Base-by-base conservation (phyloP, 2,888 invertebrate genomes). In the Hymenopus coronatus region DNA sequence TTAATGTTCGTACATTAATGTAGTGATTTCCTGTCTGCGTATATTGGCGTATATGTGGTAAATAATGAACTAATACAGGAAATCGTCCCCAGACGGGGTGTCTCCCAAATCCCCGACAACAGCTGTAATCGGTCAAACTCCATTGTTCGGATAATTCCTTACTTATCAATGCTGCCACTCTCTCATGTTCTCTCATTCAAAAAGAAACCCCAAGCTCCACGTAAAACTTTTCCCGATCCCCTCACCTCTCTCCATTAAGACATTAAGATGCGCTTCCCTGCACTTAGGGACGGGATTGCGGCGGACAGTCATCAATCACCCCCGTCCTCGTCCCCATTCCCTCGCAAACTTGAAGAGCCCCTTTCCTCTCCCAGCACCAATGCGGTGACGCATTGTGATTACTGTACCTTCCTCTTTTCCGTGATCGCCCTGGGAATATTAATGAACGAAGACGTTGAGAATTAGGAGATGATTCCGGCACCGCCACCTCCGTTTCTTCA, bases 271-370 rank as follows among this genome's bases (percentile, higher is more conserved):
- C 20, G 54, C 54, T 70, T 70, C 85, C 89, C 89, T 70, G 70
- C 89, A 89, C 87, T 89, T 89, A 87, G 89, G 25, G 84, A 28
- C 82, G 70, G 87, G 84, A 84, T 89, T 89, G 87, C 54, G 54
- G 87, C 87, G 89, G 84, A 87, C 89, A 89, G 83, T 89, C 89
- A 89, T 89, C 89, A 89, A 89, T 89, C 89, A 89, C 54, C 82
- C 40, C 89, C 2, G 1, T 27, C 30, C 85, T 81, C 46, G 40
- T 40, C 40, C 70, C 28, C 88, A 7, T n/a, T 46, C 25, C 82
- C 54, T 70, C 54, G 4, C 54, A 70, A 70, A 70, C 54, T 70
- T 70, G 54, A 70, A 70, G 54, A 70, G 54, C 54, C 54, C 54
- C 54, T 20, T 70, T 12, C 2, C 40, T 9, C 54, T 54, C 54